Conservation (phyloP, 1,140 invertebrate genomes). For the Palaemon carinicauda region DNA sequence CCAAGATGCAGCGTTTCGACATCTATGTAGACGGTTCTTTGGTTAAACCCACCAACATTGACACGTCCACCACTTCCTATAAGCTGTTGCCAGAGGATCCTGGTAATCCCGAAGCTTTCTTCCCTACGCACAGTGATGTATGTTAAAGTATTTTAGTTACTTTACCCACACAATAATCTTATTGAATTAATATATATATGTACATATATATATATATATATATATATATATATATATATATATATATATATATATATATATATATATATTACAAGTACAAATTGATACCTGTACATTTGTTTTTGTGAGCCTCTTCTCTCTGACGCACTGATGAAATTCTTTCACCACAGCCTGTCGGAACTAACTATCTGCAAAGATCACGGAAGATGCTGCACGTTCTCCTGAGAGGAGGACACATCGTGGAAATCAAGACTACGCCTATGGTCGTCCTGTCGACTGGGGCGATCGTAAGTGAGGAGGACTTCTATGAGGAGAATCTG, state of each 20-base stretch:
- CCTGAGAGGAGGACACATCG: conserved; percentile 2
- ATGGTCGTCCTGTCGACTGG: conserved; percentile 30
- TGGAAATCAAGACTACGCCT: conserved; percentile 33
- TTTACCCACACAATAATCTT: neutral
- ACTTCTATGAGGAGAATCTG: conserved; percentile 51
- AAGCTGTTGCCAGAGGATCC: conserved; percentile 26
- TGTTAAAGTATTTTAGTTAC: neutral
- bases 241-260: no score
- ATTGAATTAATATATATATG: neutral
- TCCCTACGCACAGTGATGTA: conserved; percentile 14
- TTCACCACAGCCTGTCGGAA: neutral
- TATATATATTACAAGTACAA: no score
- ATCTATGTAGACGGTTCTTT: conserved; percentile 33
- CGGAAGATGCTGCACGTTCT: conserved; percentile 36
- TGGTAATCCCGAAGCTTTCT: neutral
- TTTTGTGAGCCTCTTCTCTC: no score
- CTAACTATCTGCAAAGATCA: conserved; percentile 33
- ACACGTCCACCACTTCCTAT: neutral
- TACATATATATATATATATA: neutral
- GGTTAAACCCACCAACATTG: conserved; percentile 45
- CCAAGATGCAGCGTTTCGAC: conserved; percentile 48
- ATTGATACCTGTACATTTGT: no score
- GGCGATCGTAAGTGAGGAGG: neutral
- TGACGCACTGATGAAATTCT: no score
- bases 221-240: no score